A percentile compares a stretch with the other conserved stretches of the same genome.
Evolutionary conservation across 2,113 vertebrate genomes (phyloP).

Genomic region (Macheiramphus alcinus): DNA sequence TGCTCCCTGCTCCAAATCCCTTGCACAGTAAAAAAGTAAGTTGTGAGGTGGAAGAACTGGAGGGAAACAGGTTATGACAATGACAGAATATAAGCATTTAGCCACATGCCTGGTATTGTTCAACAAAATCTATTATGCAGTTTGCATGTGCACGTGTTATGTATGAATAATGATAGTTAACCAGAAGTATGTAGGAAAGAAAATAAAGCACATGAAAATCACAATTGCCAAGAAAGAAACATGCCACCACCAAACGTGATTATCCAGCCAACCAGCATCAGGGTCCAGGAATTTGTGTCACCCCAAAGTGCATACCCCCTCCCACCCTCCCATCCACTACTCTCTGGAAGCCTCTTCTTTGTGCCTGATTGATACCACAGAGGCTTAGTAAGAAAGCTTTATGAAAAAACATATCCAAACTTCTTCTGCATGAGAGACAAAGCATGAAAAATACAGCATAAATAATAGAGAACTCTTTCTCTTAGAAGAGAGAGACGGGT

Average conservation of each 20-base stretch:
- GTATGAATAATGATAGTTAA: neutral
- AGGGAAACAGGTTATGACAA: neutral
- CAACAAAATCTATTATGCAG: neutral
- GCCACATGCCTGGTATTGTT: neutral
- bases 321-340: neutral
- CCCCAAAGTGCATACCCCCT: accelerated
- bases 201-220: neutral
- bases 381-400: neutral
- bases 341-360: neutral
- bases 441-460: neutral
- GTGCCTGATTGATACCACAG: neutral
- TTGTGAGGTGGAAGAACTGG: neutral
- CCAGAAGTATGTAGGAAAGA: neutral
- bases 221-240: neutral
- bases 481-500: neutral
- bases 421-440: neutral
- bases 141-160: neutral
- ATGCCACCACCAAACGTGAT: neutral
- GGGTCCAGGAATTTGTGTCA: neutral
- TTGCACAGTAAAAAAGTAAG: neutral
- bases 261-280: neutral
- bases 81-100: neutral
- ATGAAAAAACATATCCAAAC: neutral
- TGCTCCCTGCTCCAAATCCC: neutral
- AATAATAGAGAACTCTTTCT: neutral